Conservation (phyloP, 2,797 vertebrate genomes). For the Paramormyrops hopkinsi region DNA sequence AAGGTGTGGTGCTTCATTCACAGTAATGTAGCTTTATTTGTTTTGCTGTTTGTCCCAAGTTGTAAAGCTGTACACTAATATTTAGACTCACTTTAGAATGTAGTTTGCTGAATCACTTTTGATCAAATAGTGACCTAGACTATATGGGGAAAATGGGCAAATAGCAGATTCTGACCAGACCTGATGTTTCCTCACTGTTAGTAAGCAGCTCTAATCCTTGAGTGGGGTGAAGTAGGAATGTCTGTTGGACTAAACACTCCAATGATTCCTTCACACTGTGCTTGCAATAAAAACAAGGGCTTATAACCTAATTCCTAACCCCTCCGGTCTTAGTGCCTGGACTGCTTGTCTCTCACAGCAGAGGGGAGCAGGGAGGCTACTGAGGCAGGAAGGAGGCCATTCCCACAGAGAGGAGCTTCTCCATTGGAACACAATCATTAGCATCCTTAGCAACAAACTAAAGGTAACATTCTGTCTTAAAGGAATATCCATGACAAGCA, state of each 20-base stretch:
- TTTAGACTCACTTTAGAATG: not conserved
- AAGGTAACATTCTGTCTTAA: not conserved
- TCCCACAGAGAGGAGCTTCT: not conserved
- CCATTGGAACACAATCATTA: not conserved
- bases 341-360: not conserved
- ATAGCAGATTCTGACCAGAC: not conserved
- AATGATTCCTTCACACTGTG: not conserved
- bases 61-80: not conserved
- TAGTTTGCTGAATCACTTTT: not conserved
- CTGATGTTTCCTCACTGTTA: not conserved
- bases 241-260: not conserved
- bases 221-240: not conserved
- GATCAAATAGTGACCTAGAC: not conserved
- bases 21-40: not conserved
- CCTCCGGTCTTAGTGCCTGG: not conserved
- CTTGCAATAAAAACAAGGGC: conserved; percentile 1
- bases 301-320: not conserved
- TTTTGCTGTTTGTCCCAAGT: not conserved
- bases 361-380: not conserved
- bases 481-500: not conserved
- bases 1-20: not conserved
- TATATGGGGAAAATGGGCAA: not conserved
- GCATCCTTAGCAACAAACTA: not conserved
- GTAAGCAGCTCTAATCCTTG: not conserved
- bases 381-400: not conserved